Evolutionary conservation across 2,113 vertebrate genomes (phyloP).

Genomic region (Pituophis catenifer): DNA sequence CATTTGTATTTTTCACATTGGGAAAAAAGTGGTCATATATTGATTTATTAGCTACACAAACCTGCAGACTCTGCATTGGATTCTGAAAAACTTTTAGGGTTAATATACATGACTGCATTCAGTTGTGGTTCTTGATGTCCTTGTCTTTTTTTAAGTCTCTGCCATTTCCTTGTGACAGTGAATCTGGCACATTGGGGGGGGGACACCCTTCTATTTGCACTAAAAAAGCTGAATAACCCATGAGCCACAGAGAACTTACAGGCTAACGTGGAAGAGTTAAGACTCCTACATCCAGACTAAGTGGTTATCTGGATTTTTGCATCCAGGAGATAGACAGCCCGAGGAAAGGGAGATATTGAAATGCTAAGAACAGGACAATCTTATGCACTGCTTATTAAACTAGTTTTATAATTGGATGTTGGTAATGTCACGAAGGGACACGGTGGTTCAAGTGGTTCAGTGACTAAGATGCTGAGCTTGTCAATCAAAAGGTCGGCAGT

Average conservation of each 20-base stretch:
- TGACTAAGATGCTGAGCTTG: no score
- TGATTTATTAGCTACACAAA: background rate
- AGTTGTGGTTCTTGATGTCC: no score
- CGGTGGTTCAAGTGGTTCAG: no score
- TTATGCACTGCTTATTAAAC: background rate
- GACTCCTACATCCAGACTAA: background rate
- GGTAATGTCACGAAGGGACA: background rate
- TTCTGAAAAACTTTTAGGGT: background rate
- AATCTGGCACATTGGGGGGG: background rate
- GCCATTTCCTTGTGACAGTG: background rate
- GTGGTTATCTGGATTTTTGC: background rate
- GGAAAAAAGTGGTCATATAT: background rate
- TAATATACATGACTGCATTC: no score
- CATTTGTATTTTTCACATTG: background rate
- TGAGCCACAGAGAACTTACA: background rate
- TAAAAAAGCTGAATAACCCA: background rate
- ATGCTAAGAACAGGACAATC: background rate
- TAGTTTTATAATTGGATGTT: background rate
- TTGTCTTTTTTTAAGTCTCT: background rate
- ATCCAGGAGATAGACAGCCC: background rate
- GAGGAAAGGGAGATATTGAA: no score
- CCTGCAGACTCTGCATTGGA: background rate
- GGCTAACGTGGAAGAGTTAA: background rate
- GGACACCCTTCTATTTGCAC: background rate
- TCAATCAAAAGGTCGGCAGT: no score